These are phyloP conservation scores for Tolmerus cingulatus DNA, from an alignment of 2,888 invertebrate species.

Conservation along the genomic window DNA sequence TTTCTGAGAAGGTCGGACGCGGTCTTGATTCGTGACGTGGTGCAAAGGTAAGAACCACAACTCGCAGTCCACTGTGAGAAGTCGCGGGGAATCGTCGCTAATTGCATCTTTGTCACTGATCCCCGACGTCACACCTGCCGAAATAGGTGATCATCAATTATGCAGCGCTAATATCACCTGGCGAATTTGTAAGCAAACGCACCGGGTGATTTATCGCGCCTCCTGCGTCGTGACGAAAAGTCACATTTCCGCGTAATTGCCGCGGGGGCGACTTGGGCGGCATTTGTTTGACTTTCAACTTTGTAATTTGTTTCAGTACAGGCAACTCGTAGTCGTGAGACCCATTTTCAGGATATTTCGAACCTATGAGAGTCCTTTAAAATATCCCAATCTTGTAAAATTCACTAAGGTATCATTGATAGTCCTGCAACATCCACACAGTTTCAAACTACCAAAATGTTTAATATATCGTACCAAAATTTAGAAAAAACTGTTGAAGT, in stretches of 20 bases:
- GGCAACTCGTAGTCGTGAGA: too few species aligned
- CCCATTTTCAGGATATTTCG: background rate
- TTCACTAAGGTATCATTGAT: too few species aligned
- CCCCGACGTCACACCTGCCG: background rate
- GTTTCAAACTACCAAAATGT: too few species aligned
- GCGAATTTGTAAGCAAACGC: background rate
- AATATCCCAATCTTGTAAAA: too few species aligned
- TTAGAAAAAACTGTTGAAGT: too few species aligned
- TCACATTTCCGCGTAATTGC: background rate
- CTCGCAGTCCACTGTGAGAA: background rate
- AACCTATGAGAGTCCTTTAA: background rate
- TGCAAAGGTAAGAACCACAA: background rate
- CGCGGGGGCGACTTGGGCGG: background rate
- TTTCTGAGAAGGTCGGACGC: background rate
- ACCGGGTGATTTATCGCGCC: background rate
- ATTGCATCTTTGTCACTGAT: background rate
- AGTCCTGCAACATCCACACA: too few species aligned
- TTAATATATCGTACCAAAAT: too few species aligned
- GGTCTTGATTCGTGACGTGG: background rate
- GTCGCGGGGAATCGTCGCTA: background rate
- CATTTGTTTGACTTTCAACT: background rate
- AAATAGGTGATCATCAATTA: background rate
- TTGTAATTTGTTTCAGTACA: background rate
- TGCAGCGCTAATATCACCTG: background rate
- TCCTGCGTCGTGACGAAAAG: background rate